A percentile compares a stretch with the other conserved stretches of the same genome.
phyloP scores from a whole-genome alignment of 2,888 invertebrate genomes.

The Zygothrica quintamaculata region DNA sequence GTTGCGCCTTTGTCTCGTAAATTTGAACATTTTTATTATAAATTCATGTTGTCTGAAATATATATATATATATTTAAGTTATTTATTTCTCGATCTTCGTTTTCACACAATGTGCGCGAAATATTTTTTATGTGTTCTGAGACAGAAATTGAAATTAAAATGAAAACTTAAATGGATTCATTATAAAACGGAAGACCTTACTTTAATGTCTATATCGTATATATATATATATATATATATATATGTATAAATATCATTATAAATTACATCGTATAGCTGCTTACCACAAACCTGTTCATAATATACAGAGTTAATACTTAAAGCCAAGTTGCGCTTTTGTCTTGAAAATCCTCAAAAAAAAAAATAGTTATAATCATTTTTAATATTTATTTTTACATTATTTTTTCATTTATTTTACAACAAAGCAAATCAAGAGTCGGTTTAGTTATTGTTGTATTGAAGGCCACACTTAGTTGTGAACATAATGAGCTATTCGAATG shows the following conservation, averaged over 20 bases:
- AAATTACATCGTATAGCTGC: too few relatives aligned
- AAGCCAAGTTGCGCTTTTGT: slow-evolving; percentile 13
- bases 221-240: neutral
- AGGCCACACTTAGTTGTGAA: slow-evolving; percentile 32
- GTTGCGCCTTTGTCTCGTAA: slow-evolving; percentile 75
- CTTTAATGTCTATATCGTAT: slow-evolving; percentile 7
- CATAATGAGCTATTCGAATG: slow-evolving; percentile 41
- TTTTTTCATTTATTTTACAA: slow-evolving; percentile 41
- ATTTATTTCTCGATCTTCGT: slow-evolving; percentile 29
- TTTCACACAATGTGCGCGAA: slow-evolving; percentile 70
- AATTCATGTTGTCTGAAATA: slow-evolving; percentile 33
- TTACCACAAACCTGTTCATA: too few relatives aligned
- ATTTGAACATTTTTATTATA: slow-evolving; percentile 74
- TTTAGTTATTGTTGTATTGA: slow-evolving; percentile 52
- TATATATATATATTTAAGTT: slow-evolving; percentile 10
- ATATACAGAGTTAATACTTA: too few relatives aligned
- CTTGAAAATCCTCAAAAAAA: neutral
- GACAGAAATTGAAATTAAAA: slow-evolving; percentile 70
- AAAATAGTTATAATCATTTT: slow-evolving; percentile 51
- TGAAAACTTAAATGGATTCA: too few relatives aligned
- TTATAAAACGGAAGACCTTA: slow-evolving; percentile 72
- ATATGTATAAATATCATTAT: too few relatives aligned
- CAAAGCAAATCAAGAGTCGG: slow-evolving; percentile 23
- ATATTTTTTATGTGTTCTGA: slow-evolving; percentile 68
- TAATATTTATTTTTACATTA: slow-evolving; percentile 54